A percentile compares a stretch with the other conserved stretches of the same genome.
phyloP scores from a whole-genome alignment of 2,113 vertebrate genomes.

The Sorex araneus region DNA sequence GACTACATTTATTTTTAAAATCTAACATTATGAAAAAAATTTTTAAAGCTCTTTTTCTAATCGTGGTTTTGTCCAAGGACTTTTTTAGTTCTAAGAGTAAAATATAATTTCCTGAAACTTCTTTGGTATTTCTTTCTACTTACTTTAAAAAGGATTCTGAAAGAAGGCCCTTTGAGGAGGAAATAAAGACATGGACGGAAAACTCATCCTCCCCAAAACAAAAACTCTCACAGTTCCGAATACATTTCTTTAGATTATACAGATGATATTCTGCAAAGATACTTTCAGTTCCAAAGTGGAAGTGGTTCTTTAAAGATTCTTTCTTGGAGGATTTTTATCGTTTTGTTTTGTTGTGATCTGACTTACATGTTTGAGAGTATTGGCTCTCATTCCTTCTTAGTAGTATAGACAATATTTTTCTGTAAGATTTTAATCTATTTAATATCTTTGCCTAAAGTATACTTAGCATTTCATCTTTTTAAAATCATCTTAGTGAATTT shows the following conservation, averaged over 20 bases:
- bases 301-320: background rate
- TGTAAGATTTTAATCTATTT: background rate
- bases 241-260: background rate
- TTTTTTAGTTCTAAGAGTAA: constrained; percentile 30
- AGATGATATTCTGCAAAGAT: background rate
- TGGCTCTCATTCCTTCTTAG: background rate
- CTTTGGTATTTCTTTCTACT: constrained; percentile 4
- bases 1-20: constrained; percentile 42
- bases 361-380: background rate
- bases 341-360: constrained; percentile 10
- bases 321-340: constrained; percentile 32
- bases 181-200: background rate
- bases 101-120: constrained; percentile 52
- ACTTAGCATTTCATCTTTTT: background rate
- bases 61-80: background rate
- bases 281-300: constrained; percentile 19
- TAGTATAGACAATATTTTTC: background rate
- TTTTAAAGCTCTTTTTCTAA: background rate
- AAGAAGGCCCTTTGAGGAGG: background rate
- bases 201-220: background rate
- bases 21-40: background rate
- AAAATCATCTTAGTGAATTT: background rate
- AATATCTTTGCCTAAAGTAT: background rate
- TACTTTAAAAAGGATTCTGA: background rate
- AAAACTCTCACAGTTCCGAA: background rate